Evolutionary conservation across 2,113 vertebrate species (phyloP).

Genomic region (Hippocampus zosterae): DNA sequence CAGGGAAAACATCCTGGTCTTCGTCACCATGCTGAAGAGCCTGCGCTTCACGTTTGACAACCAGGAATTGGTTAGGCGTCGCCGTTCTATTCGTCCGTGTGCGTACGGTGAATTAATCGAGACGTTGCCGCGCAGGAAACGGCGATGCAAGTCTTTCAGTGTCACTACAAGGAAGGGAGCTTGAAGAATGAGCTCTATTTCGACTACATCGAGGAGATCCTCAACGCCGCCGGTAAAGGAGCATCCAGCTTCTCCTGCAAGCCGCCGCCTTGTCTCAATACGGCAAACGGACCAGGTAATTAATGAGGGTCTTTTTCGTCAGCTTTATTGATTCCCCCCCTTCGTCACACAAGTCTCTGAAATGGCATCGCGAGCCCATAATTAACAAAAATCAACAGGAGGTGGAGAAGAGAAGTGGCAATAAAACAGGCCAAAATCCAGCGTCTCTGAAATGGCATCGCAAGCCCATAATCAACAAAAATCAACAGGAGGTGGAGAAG

Average conservation of each 20-base stretch:
- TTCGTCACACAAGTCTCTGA: too few relatives aligned
- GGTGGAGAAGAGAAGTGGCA: too few relatives aligned
- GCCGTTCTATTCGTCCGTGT: neutral
- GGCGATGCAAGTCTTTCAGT: conserved; percentile 64
- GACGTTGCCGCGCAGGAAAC: conserved; percentile 50
- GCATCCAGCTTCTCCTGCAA: conserved; percentile 52
- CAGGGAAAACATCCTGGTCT: conserved; percentile 57
- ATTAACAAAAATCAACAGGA: too few relatives aligned
- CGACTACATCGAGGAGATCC: conserved; percentile 59
- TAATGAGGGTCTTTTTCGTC: too few relatives aligned
- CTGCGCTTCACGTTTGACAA: conserved; percentile 65
- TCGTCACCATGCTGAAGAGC: conserved; percentile 64
- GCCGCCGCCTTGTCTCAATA: conserved; percentile 51
- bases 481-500: too few relatives aligned
- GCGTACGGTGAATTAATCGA: neutral
- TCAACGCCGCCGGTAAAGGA: conserved; percentile 45
- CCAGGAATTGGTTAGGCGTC: conserved; percentile 54
- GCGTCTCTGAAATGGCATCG: too few relatives aligned
- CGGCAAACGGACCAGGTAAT: conserved; percentile 42
- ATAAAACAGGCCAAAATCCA: too few relatives aligned
- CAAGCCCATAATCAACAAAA: too few relatives aligned
- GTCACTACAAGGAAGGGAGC: conserved; percentile 57
- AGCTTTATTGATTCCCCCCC: too few relatives aligned
- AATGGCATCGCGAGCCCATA: too few relatives aligned
- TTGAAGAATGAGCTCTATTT: conserved; percentile 59